Evolutionary conservation across 2,888 invertebrate species (phyloP), one percentile per base, ranked within the genome.

Genomic region (Pachymerium ferrugineum): DNA sequence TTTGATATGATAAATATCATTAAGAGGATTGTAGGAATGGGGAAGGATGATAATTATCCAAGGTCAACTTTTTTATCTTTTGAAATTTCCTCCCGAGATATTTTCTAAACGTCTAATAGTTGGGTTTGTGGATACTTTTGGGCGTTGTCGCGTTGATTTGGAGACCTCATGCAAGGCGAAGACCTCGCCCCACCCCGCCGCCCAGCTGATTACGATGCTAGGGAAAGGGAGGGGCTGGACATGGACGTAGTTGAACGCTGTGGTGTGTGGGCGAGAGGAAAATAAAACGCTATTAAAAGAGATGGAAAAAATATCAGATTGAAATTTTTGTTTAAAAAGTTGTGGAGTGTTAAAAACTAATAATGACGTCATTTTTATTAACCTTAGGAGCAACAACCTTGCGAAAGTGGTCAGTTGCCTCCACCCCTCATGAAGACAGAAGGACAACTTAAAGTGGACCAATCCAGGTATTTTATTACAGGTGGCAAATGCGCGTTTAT

Each of bases 101-200:
- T 62, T 62, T 62, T 62, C 22, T 28, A 62, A 25, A n/a, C 14
- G 1, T 5, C 62, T 62, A 62, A 62, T 62, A n/a, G n/a, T 14
- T 28, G 3, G 62, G 28, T 28, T 62, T 12, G 62, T 62, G 28
- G 62, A 62, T 28, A 12, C n/a, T 25, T 62, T 62, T 62, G 62
- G 62, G 62, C 62, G 62, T 62, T 62, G 62, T 25, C 62, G 62
- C n/a, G 28, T 4, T 62, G 62, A 25, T 62, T n/a, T 10, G 62
- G 62, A 62, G 62, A 62, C 62, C 62, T 22, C 62, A 62, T 62
- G 62, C 62, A 14, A 62, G 62, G 62, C 62, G 62, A 62, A 62
- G 62, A 62, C 62, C 62, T 62, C 62, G 62, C 62, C 62, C 25
- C 62, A 62, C 62, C 62, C 62, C 62, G 22, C 62, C 62, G 62